Percentiles rank a stretch among this genome's conserved stretches.
phyloP scores from a whole-genome alignment of 2,113 vertebrate genomes.

The Scolopax mira region DNA sequence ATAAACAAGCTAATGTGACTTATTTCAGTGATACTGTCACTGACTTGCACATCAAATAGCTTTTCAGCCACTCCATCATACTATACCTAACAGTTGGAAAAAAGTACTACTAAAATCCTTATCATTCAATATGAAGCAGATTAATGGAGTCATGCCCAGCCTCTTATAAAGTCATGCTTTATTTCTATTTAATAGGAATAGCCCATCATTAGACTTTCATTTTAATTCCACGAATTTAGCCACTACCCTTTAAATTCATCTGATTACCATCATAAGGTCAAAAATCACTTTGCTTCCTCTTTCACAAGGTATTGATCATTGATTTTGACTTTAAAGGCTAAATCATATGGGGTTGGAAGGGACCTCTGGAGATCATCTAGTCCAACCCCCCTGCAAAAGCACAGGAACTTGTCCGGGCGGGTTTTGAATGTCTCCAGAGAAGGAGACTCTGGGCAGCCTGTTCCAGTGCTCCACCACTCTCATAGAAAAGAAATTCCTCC shows the following conservation, averaged over 20 bases:
- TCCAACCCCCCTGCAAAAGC: no score
- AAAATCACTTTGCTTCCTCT: not conserved
- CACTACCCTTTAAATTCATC: not conserved
- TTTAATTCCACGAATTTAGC: not conserved
- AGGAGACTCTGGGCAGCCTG: no score
- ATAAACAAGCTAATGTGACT: not conserved
- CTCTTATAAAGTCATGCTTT: not conserved
- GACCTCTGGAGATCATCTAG: no score
- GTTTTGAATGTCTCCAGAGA: no score
- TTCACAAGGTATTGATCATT: not conserved
- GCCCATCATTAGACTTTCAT: not conserved
- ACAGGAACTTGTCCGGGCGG: no score
- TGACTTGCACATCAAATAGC: not conserved
- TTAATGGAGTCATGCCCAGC: not conserved
- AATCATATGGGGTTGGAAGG: no score
- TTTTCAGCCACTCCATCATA: not conserved
- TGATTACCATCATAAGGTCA: not conserved
- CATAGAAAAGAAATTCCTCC: no score
- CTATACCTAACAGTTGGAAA: not conserved
- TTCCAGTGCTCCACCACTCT: no score
- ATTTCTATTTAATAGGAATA: not conserved
- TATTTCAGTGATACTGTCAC: not conserved
- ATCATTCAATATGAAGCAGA: not conserved
- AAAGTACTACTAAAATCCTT: not conserved
- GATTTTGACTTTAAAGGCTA: not conserved